A percentile compares a stretch with the other conserved stretches of the same genome.
Evolutionary conservation across 1,140 invertebrate genomes (phyloP).

Genomic region (Halyomorpha halys): DNA sequence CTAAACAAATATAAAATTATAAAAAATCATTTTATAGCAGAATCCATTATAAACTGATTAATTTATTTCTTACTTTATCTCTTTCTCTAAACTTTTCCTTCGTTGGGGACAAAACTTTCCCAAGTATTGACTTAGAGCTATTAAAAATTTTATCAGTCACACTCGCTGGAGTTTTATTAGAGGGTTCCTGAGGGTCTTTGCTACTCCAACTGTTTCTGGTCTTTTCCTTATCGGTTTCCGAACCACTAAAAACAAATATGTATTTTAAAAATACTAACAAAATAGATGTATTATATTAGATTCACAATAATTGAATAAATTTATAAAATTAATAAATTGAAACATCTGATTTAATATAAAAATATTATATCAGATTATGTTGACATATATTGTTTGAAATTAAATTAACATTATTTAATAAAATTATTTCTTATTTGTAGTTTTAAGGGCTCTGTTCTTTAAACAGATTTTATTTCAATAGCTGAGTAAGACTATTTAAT

Average conservation of each 20-base stretch:
- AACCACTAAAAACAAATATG: background rate
- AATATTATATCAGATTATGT: no score
- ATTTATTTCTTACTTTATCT: background rate
- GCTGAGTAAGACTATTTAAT: no score
- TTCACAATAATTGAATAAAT: no score
- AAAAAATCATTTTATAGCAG: background rate
- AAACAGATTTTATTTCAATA: no score
- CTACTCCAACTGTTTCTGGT: constrained; percentile 41
- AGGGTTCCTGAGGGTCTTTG: constrained; percentile 19
- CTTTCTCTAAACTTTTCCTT: constrained; percentile 47
- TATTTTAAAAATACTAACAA: background rate
- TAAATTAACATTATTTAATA: no score
- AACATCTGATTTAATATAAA: no score
- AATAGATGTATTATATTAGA: background rate
- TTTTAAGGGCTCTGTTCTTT: no score
- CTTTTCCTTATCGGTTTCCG: constrained; percentile 37
- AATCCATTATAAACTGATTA: background rate
- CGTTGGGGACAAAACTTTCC: constrained; percentile 65
- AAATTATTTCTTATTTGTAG: no score
- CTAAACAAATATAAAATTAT: constrained; percentile 17
- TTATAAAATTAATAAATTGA: no score
- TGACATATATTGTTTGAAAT: no score
- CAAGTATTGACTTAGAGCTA: constrained; percentile 64
- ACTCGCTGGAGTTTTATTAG: constrained; percentile 35
- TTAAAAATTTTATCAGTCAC: constrained; percentile 62